Percentiles rank a stretch among this genome's conserved stretches.
Conservation (phyloP, 2,888 invertebrate species). For the Volucella inanis region DNA sequence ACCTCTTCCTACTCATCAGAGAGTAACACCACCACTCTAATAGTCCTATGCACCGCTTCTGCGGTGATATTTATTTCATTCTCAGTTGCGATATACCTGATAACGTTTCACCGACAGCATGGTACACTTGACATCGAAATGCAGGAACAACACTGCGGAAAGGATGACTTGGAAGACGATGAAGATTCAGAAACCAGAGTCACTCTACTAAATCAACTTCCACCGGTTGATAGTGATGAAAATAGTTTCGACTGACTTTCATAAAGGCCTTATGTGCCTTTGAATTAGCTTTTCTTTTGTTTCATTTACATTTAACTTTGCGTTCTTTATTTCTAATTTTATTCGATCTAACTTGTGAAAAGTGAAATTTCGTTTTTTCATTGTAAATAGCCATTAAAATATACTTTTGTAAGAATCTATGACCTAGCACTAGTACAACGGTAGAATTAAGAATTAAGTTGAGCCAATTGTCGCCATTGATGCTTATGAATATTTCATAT, state of each 20-base stretch:
- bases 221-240: slow-evolving; percentile 59
- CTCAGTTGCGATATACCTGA: slow-evolving; percentile 79
- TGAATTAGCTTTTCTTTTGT: slow-evolving; percentile 27
- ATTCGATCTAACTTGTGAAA: slow-evolving; percentile 18
- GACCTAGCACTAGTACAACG: slow-evolving; percentile 41
- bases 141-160: slow-evolving; percentile 81
- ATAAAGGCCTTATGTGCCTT: slow-evolving; percentile 11
- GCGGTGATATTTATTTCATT: slow-evolving; percentile 79
- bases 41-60: slow-evolving; percentile 79
- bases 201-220: slow-evolving; percentile 76
- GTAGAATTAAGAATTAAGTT: slow-evolving; percentile 45
- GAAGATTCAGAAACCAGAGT: slow-evolving; percentile 79
- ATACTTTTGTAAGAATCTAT: slow-evolving; percentile 44
- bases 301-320: slow-evolving; percentile 9
- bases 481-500: slow-evolving; percentile 66
- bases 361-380: slow-evolving; percentile 23
- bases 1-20: slow-evolving; percentile 76
- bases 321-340: slow-evolving; percentile 24
- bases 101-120: slow-evolving; percentile 80
- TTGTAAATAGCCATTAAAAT: slow-evolving; percentile 64
- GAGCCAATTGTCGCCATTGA: slow-evolving; percentile 48
- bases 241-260: slow-evolving; percentile 60
- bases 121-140: slow-evolving; percentile 82
- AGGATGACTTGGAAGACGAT: slow-evolving; percentile 79
- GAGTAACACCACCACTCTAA: slow-evolving; percentile 76